phyloP scores from a whole-genome alignment of 1,140 invertebrate genomes.

The Eupristina koningsbergeri region DNA sequence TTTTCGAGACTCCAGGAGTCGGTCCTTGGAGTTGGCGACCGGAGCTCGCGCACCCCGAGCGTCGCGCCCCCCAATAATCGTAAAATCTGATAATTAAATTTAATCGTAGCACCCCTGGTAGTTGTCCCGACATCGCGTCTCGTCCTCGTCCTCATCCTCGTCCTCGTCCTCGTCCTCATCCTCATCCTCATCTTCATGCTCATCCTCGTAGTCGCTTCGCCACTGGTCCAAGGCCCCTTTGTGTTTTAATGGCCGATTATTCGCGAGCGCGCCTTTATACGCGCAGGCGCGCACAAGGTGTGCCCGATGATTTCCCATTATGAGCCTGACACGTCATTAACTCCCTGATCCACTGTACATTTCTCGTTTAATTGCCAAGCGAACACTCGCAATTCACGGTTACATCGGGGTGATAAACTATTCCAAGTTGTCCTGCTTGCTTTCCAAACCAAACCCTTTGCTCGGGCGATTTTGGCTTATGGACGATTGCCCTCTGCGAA shows the following conservation, averaged over 20 bases:
- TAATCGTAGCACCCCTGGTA: conserved; percentile 69
- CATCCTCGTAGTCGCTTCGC: no score
- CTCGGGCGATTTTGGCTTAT: not conserved
- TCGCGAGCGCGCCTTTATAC: conserved; percentile 58
- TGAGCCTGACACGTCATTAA: conserved; percentile 72
- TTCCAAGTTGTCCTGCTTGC: not conserved
- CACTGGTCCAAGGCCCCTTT: conserved; percentile 46
- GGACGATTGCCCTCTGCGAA: not conserved
- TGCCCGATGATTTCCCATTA: conserved; percentile 68
- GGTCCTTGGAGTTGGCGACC: not conserved
- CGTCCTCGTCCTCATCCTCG: no score
- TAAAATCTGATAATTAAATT: conserved; percentile 73
- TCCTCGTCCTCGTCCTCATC: no score
- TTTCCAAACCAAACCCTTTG: not conserved
- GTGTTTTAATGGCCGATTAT: conserved; percentile 71
- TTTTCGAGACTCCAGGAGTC: not conserved
- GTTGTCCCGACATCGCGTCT: not conserved
- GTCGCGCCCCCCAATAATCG: conserved; percentile 64
- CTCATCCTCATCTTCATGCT: no score
- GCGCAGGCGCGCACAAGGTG: conserved; percentile 53
- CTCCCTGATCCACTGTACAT: conserved; percentile 55
- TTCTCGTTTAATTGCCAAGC: conserved; percentile 57
- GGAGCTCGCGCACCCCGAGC: not conserved
- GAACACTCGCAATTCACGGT: conserved; percentile 39
- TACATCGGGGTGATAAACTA: conserved; percentile 18